phyloP scores from a whole-genome alignment of 2,888 invertebrate genomes.

The Dicyrtomina minuta region DNA sequence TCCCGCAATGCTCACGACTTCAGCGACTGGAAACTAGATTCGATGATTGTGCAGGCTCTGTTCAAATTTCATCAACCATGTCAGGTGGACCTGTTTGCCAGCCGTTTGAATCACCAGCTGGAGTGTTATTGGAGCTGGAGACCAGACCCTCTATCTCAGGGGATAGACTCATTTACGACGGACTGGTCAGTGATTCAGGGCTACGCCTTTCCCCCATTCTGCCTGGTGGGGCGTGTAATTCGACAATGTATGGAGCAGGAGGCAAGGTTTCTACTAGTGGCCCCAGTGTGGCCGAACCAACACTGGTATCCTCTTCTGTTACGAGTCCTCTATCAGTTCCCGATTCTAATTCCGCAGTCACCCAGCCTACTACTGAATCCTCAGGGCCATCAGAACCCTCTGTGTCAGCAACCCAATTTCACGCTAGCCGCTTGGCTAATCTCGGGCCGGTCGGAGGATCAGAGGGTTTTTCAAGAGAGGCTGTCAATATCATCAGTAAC shows the following conservation, averaged over 20 bases:
- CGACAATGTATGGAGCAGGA: not conserved
- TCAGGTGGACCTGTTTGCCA: conserved; percentile 33
- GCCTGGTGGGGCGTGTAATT: too few relatives aligned
- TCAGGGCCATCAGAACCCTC: conserved; percentile 5
- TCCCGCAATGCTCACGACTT: conserved; percentile 21
- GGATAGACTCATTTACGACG: conserved; percentile 17
- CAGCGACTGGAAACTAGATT: conserved; percentile 24
- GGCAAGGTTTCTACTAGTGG: conserved; percentile 20
- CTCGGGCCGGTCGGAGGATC: not conserved
- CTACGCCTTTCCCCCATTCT: conserved; percentile 39
- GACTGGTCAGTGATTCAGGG: conserved; percentile 12
- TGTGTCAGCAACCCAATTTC: not conserved
- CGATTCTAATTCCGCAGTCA: not conserved
- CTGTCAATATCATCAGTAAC: not conserved
- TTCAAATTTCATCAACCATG: not conserved
- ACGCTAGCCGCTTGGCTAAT: not conserved
- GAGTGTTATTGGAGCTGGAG: too few relatives aligned
- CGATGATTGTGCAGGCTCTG: not conserved
- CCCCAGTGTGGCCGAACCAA: conserved; percentile 33
- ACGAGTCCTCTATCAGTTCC: not conserved
- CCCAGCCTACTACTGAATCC: not conserved
- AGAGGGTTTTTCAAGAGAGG: not conserved
- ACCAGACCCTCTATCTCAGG: conserved; percentile 22
- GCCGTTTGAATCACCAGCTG: conserved; percentile 26
- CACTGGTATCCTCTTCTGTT: conserved; percentile 28